These are phyloP conservation scores for Heterohyrax brucei DNA, from an alignment of 2,797 vertebrate genomes.

Conservation along the genomic window DNA sequence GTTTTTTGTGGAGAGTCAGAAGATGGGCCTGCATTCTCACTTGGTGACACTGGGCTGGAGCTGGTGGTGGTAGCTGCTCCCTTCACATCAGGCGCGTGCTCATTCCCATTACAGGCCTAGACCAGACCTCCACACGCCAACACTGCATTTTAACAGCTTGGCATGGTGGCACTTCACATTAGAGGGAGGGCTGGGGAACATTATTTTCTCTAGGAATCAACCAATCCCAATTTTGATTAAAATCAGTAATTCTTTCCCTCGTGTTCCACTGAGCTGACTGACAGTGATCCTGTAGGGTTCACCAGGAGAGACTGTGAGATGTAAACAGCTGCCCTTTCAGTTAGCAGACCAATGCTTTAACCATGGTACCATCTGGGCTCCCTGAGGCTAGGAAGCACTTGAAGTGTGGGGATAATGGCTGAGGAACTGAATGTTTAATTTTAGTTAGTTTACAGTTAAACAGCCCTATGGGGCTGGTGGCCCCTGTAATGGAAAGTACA, in stretches of 20 bases:
- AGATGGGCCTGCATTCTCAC: neutral
- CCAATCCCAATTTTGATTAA: neutral
- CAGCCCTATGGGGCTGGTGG: neutral
- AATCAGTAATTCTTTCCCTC: neutral
- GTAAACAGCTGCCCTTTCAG: too few species aligned
- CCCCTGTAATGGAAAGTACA: neutral
- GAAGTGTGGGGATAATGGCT: neutral
- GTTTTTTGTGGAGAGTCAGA: slow-evolving; percentile 22
- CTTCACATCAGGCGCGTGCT: neutral
- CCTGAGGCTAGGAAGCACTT: neutral
- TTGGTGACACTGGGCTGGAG: neutral
- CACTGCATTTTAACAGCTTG: neutral
- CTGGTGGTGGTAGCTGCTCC: neutral
- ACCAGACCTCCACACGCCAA: neutral
- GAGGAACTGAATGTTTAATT: neutral
- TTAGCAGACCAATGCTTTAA: too few species aligned
- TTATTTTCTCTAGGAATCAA: neutral
- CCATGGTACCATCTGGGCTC: too few species aligned
- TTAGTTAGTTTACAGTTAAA: neutral
- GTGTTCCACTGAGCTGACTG: too few species aligned
- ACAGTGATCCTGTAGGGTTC: too few species aligned
- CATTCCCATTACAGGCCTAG: neutral
- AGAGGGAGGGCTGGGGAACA: neutral
- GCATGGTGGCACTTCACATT: neutral
- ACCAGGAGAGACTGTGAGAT: too few species aligned